Percentiles rank a stretch among this genome's conserved stretches.
Conservation (phyloP, 2,797 vertebrate genomes). For the Acomys russatus region DNA sequence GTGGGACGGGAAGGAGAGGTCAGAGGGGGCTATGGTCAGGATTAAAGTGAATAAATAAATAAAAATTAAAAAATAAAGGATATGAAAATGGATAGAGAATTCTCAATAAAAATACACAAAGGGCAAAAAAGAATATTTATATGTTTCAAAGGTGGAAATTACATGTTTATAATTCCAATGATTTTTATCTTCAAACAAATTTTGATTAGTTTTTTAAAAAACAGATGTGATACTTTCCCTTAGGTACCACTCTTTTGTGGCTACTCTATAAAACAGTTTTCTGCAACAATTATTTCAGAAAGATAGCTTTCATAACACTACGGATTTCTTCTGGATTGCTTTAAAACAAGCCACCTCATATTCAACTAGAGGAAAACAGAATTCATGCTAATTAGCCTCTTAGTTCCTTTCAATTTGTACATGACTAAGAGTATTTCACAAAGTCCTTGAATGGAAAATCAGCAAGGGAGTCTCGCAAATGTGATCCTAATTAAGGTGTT, state of each 20-base stretch:
- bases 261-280: conserved; percentile 77
- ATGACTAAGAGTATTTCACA: conserved; percentile 75
- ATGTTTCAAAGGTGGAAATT: conserved; percentile 60
- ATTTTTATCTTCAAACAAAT: conserved; percentile 59
- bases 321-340: conserved; percentile 64
- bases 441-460: conserved; percentile 73
- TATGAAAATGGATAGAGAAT: no score
- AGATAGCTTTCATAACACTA: conserved; percentile 60
- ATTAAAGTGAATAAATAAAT: no score
- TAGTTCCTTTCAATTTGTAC: conserved; percentile 76
- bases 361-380: conserved; percentile 71
- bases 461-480: conserved; percentile 73
- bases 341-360: conserved; percentile 74
- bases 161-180: conserved; percentile 64
- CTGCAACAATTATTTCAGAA: conserved; percentile 68
- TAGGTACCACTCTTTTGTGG: conserved; percentile 43
- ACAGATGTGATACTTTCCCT: conserved; percentile 47
- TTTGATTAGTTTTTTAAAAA: conserved; percentile 69
- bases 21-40: no score
- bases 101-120: no score
- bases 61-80: no score
- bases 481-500: conserved; percentile 72
- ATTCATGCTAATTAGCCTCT: conserved; percentile 78
- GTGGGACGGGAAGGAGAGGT: no score
- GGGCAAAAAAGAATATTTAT: conserved; percentile 45